Evolutionary conservation across 2,113 vertebrate genomes (phyloP).

Genomic region (Psettodes erumei): DNA sequence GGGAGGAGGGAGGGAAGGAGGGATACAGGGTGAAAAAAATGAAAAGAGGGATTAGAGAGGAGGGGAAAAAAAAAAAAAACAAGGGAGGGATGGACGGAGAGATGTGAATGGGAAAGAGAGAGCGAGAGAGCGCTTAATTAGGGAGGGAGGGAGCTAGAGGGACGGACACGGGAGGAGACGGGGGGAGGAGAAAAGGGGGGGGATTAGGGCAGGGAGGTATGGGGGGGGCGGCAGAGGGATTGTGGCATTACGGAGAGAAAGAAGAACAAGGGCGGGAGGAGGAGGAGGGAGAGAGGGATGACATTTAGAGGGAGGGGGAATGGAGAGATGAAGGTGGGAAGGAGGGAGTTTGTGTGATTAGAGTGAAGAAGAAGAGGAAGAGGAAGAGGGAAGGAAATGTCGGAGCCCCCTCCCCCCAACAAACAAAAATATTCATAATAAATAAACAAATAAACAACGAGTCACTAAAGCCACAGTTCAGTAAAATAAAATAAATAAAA

Average conservation of each 20-base stretch:
- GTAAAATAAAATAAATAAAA: too few relatives aligned
- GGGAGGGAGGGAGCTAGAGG: constrained; percentile 36
- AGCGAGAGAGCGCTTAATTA: constrained; percentile 57
- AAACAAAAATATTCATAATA: constrained; percentile 18
- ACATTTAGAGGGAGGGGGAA: constrained; percentile 40
- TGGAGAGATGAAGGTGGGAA: not conserved
- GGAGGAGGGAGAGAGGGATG: constrained; percentile 21
- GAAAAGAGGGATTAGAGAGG: constrained; percentile 45
- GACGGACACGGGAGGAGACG: not conserved
- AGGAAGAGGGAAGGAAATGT: not conserved
- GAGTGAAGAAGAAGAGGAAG: not conserved
- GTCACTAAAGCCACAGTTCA: too few relatives aligned
- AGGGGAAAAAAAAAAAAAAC: too few relatives aligned
- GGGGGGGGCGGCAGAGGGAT: constrained; percentile 26
- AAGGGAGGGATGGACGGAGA: constrained; percentile 15
- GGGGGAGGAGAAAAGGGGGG: not conserved
- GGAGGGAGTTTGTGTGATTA: not conserved
- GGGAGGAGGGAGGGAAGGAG: constrained; percentile 46
- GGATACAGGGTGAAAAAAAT: constrained; percentile 11
- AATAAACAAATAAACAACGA: too few relatives aligned
- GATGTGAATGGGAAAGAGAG: constrained; percentile 44
- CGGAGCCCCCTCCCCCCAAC: not conserved
- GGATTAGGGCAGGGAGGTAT: constrained; percentile 57
- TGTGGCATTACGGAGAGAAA: constrained; percentile 36
- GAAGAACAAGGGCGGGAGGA: constrained; percentile 28